Percentiles rank a stretch among this genome's conserved stretches.
Evolutionary conservation across 1,140 invertebrate genomes (phyloP).

Genomic region (Nasonia longicornis): DNA sequence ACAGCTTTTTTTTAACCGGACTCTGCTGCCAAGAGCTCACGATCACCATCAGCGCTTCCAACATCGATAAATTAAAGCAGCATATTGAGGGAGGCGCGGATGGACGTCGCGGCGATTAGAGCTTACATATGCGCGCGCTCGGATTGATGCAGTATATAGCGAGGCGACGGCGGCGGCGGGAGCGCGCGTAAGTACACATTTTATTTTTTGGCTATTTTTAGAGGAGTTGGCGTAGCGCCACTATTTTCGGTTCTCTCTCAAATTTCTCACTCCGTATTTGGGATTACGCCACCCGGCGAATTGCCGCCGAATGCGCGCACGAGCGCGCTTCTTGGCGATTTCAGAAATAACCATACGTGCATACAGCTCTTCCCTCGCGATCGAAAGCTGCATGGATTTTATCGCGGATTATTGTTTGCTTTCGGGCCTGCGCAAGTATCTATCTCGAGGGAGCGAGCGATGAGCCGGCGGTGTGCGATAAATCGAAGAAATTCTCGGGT

Average conservation of each 20-base stretch:
- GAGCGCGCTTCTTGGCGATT: neutral
- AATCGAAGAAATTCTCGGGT: neutral
- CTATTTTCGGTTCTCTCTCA: conserved; percentile 68
- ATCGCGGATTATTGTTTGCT: too few species aligned
- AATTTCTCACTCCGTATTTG: conserved; percentile 68
- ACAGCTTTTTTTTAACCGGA: too few species aligned
- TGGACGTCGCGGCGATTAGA: neutral
- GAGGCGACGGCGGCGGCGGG: conserved; percentile 15
- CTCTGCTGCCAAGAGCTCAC: too few species aligned
- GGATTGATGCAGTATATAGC: conserved; percentile 13
- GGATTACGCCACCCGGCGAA: conserved; percentile 58
- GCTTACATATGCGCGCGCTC: neutral
- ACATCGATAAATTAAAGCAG: too few species aligned
- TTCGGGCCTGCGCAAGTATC: too few species aligned
- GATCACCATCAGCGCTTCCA: too few species aligned
- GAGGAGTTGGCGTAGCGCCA: conserved; percentile 62
- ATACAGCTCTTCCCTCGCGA: neutral
- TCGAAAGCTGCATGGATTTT: too few species aligned
- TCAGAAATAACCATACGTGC: conserved; percentile 33
- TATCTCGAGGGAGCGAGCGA: too few species aligned
- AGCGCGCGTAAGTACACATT: conserved; percentile 60
- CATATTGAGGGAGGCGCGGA: neutral
- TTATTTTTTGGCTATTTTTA: conserved; percentile 68
- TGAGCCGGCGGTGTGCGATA: too few species aligned
- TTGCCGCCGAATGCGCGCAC: conserved; percentile 31